Percentiles rank a stretch among this genome's conserved stretches.
phyloP scores from a whole-genome alignment of 2,113 vertebrate genomes.

The Panthera uncia region DNA sequence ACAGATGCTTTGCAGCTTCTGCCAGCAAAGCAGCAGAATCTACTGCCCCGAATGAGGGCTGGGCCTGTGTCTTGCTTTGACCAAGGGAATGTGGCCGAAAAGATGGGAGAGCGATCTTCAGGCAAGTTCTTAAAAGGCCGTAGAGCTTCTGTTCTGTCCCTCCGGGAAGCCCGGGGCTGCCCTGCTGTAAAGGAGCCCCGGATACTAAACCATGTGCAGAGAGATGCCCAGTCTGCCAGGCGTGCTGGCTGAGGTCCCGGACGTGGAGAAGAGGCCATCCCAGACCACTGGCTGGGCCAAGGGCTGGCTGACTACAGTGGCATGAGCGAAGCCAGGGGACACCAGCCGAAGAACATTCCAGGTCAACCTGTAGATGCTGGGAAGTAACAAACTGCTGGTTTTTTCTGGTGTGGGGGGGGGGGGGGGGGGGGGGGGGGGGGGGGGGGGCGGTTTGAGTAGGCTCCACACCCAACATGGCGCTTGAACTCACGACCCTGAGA shows the following conservation, averaged over 20 bases:
- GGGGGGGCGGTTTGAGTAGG: neutral
- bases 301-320: accelerated
- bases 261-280: neutral
- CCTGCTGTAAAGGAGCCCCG: too few species aligned
- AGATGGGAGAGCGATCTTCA: accelerated
- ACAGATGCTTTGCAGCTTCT: neutral
- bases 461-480: neutral
- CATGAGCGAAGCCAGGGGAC: neutral
- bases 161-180: neutral
- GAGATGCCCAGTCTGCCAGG: neutral
- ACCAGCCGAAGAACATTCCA: neutral
- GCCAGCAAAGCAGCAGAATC: neutral
- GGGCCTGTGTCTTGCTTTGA: neutral
- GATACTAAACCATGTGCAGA: neutral
- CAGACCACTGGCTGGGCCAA: accelerated
- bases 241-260: neutral
- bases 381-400: neutral
- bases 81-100: accelerated
- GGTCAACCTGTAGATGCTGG: neutral
- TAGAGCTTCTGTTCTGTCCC: neutral
- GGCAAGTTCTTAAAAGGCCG: neutral
- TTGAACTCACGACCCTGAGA: neutral
- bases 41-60: too few species aligned
- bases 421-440: too few species aligned
- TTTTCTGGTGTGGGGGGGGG: neutral